Percentiles rank a stretch among this genome's conserved stretches.
Conservation (phyloP, 1,140 invertebrate species). For the Tetramorium alpestre region DNA sequence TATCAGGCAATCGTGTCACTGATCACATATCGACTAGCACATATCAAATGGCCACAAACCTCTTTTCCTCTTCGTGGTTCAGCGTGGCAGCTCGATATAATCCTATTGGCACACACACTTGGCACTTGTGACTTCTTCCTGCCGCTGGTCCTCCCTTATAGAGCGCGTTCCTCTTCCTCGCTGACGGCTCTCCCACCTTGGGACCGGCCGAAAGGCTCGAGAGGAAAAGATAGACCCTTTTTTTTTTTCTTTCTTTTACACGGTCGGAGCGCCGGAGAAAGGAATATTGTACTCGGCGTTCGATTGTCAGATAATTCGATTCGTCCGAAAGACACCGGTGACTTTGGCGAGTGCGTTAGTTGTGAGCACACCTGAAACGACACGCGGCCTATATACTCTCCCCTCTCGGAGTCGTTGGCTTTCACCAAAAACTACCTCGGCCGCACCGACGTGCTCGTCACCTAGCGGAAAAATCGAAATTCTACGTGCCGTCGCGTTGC, state of each 20-base stretch:
- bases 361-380: constrained; percentile 82
- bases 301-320: constrained; percentile 44
- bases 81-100: constrained; percentile 69
- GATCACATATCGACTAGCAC: constrained; percentile 64
- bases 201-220: constrained; percentile 44
- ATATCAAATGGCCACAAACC: constrained; percentile 76
- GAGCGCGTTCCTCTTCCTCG: constrained; percentile 3
- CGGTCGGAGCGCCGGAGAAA: constrained; percentile 37
- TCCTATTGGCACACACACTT: constrained; percentile 84
- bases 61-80: constrained; percentile 56
- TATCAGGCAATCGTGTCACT: constrained; percentile 47
- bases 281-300: constrained; percentile 17
- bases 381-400: constrained; percentile 84
- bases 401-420: constrained; percentile 79
- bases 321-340: constrained; percentile 68
- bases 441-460: constrained; percentile 32
- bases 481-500: constrained; percentile 5
- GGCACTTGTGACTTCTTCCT: constrained; percentile 76
- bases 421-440: constrained; percentile 80
- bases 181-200: background rate
- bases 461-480: constrained; percentile 63
- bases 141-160: constrained; percentile 41
- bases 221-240: background rate
- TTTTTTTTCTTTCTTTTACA: background rate
- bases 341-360: constrained; percentile 79